Percentiles rank a stretch among this genome's conserved stretches.
Evolutionary conservation across 2,113 vertebrate species (phyloP).

Genomic region (Oceanodroma tethys): DNA sequence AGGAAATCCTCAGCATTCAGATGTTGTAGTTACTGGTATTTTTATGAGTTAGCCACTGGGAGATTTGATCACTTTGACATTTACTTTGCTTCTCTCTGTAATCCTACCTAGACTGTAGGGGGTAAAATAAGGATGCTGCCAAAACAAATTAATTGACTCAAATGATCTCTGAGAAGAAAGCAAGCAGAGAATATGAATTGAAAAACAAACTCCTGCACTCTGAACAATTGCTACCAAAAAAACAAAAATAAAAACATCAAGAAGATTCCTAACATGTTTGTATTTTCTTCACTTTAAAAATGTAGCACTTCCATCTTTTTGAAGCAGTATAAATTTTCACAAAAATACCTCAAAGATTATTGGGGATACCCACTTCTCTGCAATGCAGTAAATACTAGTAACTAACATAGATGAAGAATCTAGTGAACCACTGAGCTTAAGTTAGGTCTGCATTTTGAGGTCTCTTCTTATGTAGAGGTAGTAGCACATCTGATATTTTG

Average conservation of each 20-base stretch:
- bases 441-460: neutral
- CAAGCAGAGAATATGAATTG: neutral
- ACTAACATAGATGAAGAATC: neutral
- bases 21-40: neutral
- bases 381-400: neutral
- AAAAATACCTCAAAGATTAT: neutral
- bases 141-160: neutral
- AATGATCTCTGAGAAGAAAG: neutral
- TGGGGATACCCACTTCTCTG: neutral
- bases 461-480: neutral
- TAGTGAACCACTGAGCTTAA: neutral
- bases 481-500: neutral
- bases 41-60: neutral
- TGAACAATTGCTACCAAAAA: neutral
- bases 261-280: neutral
- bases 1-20: neutral
- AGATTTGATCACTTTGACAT: neutral
- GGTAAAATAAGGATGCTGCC: neutral
- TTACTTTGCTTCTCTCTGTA: neutral
- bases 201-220: neutral
- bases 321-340: neutral
- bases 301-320: neutral
- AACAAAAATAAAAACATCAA: neutral
- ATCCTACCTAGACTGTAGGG: neutral
- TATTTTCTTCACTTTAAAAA: neutral